phyloP scores from a whole-genome alignment of 2,888 invertebrate species.

The Blera fallax region DNA sequence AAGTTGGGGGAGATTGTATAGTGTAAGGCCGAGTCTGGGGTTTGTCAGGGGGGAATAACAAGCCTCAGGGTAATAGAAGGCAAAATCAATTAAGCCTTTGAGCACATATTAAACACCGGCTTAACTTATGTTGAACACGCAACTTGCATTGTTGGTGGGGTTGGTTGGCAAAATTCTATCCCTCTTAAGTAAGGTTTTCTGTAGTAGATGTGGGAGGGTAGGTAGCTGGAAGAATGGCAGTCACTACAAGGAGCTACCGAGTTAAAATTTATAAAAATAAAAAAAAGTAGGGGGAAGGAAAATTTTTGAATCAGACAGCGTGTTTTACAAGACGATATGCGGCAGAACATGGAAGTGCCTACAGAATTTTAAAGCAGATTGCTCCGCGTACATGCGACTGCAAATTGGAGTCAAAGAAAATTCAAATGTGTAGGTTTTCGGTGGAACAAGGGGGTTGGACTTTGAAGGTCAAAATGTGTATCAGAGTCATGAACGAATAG shows the following conservation, averaged over 20 bases:
- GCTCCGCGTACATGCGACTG: background rate
- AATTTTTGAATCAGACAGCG: background rate
- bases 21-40: background rate
- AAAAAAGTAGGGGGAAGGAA: background rate
- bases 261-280: background rate
- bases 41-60: background rate
- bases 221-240: slow-evolving; percentile 2
- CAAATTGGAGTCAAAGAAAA: background rate
- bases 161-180: background rate
- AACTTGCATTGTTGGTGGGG: background rate
- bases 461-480: too few species aligned
- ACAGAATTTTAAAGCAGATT: background rate
- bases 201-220: background rate
- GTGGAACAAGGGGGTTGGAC: too few species aligned
- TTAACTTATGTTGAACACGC: slow-evolving; percentile 67
- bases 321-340: background rate
- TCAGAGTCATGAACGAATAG: too few species aligned
- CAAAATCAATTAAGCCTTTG: slow-evolving; percentile 72
- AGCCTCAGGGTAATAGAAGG: slow-evolving; percentile 48
- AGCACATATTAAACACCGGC: slow-evolving; percentile 68
- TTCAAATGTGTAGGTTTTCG: background rate
- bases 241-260: slow-evolving; percentile 15
- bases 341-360: background rate
- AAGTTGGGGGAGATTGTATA: background rate
- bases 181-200: background rate